Evolutionary conservation across 1,140 invertebrate genomes (phyloP).

Genomic region (Schlechtendalia chinensis): DNA sequence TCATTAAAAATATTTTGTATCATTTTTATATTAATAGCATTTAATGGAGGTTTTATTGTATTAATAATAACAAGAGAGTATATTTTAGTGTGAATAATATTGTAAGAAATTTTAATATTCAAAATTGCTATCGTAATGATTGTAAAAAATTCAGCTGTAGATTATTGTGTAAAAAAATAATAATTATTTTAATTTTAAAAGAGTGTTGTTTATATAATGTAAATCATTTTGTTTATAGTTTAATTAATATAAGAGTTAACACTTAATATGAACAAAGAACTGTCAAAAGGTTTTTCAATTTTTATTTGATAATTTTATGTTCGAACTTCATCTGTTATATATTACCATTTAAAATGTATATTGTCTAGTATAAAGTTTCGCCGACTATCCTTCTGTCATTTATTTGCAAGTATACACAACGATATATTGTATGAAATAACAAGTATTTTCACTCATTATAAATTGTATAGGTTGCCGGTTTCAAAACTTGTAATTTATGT

Average conservation of each 20-base stretch:
- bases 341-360: no score
- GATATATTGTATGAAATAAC: no score
- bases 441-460: no score
- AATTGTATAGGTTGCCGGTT: no score
- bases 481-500: no score
- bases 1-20: neutral
- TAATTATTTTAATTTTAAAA: neutral
- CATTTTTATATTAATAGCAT: neutral
- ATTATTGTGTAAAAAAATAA: constrained; percentile 10
- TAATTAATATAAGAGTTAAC: neutral
- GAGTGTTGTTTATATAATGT: neutral
- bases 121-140: neutral
- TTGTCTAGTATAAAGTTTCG: no score
- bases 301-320: neutral
- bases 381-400: no score
- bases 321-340: no score
- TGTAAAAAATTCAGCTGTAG: constrained; percentile 28
- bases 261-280: neutral
- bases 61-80: constrained; percentile 6
- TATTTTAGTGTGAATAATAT: neutral
- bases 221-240: neutral
- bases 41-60: neutral
- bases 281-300: neutral
- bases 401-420: no score
- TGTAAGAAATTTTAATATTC: neutral